These are phyloP conservation scores for Serranus cabrilla DNA, from an alignment of 2,797 vertebrate species.

Conservation along the genomic window DNA sequence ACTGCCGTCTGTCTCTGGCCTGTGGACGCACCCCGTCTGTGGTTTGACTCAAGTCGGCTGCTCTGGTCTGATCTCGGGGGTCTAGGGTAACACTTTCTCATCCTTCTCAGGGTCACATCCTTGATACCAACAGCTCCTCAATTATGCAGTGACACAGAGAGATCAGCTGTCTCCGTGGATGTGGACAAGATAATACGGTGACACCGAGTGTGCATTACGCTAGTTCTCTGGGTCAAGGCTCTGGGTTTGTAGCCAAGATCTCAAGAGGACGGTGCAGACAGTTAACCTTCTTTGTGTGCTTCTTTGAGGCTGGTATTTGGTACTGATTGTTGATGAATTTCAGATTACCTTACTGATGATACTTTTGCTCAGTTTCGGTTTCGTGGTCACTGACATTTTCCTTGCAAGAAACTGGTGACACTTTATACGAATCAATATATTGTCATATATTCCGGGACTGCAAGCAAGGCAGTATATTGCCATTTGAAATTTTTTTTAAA, in stretches of 20 bases:
- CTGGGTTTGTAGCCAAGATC: constrained; percentile 50
- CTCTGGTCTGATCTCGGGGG: constrained; percentile 42
- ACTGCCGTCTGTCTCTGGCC: constrained; percentile 22
- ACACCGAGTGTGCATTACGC: constrained; percentile 60
- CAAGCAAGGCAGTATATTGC: no score
- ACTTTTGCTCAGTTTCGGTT: no score
- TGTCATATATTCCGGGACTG: no score
- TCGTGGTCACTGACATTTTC: no score
- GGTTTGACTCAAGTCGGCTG: constrained; percentile 46
- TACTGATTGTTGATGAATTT: background rate
- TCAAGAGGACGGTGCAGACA: constrained; percentile 30
- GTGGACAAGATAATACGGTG: constrained; percentile 71
- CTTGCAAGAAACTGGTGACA: no score
- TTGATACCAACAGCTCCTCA: constrained; percentile 78
- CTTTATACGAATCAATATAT: no score
- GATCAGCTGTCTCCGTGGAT: constrained; percentile 74
- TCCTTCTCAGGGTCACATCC: constrained; percentile 75
- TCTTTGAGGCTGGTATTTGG: constrained; percentile 20
- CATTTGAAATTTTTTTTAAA: no score
- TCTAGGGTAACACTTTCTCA: constrained; percentile 81
- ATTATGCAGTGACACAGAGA: constrained; percentile 82
- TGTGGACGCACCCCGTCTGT: constrained; percentile 44
- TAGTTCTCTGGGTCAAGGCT: constrained; percentile 59
- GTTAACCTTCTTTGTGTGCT: constrained; percentile 47
- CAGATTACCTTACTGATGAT: background rate